These are phyloP conservation scores for Crematogaster levior DNA, from an alignment of 2,888 invertebrate genomes.

Conservation along the genomic window DNA sequence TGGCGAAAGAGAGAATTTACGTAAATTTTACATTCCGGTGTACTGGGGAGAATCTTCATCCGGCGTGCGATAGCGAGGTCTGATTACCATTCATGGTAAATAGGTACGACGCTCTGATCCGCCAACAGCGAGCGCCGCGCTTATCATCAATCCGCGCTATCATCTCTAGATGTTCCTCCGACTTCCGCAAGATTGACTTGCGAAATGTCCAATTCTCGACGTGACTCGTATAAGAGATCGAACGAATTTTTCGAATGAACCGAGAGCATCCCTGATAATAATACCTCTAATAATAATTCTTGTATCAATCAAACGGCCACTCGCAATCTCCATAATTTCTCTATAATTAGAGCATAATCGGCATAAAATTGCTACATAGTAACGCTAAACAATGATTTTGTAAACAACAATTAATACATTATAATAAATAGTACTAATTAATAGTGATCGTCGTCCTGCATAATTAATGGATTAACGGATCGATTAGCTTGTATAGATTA, in stretches of 20 bases:
- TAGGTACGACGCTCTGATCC: conserved; percentile 43
- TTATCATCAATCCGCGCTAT: conserved; percentile 37
- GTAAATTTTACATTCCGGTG: conserved; percentile 52
- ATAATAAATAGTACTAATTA: conserved; percentile 17
- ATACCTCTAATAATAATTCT: background rate
- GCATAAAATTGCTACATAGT: conserved; percentile 9
- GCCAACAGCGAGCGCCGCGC: conserved; percentile 24
- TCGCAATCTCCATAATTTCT: background rate
- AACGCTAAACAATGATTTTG: background rate
- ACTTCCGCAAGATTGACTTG: conserved; percentile 16
- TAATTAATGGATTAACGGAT: conserved; percentile 2
- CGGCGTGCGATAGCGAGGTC: conserved; percentile 49
- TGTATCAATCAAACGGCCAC: conserved; percentile 11
- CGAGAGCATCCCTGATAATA: too few species aligned
- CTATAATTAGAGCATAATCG: conserved; percentile 5
- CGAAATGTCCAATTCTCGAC: background rate
- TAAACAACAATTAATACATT: conserved; percentile 26
- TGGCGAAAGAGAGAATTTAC: conserved; percentile 22
- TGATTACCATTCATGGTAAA: conserved; percentile 54
- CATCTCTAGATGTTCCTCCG: conserved; percentile 3
- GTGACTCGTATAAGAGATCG: background rate
- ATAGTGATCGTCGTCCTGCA: background rate
- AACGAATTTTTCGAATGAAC: conserved; percentile 8
- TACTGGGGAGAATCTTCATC: conserved; percentile 31
- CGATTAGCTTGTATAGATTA: conserved; percentile 30